phyloP scores from a whole-genome alignment of 1,140 invertebrate genomes.

The Pachypeltis micranthus region DNA sequence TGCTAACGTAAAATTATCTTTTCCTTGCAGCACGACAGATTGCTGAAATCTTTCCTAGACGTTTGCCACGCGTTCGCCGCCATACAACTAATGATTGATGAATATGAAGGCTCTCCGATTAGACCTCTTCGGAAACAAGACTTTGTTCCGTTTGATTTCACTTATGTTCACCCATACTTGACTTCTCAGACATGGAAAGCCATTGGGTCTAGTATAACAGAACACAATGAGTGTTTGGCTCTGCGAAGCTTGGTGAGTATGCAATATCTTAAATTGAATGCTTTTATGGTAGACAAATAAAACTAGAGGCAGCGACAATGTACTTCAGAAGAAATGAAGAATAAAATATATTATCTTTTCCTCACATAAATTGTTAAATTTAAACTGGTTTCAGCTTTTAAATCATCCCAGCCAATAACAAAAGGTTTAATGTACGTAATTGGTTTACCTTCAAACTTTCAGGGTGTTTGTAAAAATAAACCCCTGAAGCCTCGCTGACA shows the following conservation, averaged over 20 bases:
- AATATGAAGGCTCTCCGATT: slow-evolving; percentile 11
- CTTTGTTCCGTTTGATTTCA: slow-evolving; percentile 13
- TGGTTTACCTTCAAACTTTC: no score
- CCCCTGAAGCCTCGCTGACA: no score
- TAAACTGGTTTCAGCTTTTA: no score
- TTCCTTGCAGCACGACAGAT: slow-evolving; percentile 16
- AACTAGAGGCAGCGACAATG: no score
- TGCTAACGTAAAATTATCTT: background rate
- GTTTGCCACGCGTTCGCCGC: slow-evolving; percentile 14
- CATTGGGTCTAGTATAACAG: slow-evolving; percentile 4
- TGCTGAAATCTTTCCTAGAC: slow-evolving; percentile 9
- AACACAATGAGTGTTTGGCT: background rate
- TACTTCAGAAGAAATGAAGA: no score
- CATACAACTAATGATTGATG: slow-evolving; percentile 11
- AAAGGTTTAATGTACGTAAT: no score
- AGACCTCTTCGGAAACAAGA: slow-evolving; percentile 5
- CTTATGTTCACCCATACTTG: slow-evolving; percentile 19
- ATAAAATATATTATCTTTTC: no score
- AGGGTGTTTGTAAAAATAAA: no score
- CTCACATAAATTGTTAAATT: no score
- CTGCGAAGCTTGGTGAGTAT: slow-evolving; percentile 15
- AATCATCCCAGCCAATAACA: no score
- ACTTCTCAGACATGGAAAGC: slow-evolving; percentile 4
- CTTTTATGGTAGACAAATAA: no score
- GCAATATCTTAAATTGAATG: no score